Base-by-base conservation (phyloP, 2,888 invertebrate genomes). In the Hirudinaria manillensis region DNA sequence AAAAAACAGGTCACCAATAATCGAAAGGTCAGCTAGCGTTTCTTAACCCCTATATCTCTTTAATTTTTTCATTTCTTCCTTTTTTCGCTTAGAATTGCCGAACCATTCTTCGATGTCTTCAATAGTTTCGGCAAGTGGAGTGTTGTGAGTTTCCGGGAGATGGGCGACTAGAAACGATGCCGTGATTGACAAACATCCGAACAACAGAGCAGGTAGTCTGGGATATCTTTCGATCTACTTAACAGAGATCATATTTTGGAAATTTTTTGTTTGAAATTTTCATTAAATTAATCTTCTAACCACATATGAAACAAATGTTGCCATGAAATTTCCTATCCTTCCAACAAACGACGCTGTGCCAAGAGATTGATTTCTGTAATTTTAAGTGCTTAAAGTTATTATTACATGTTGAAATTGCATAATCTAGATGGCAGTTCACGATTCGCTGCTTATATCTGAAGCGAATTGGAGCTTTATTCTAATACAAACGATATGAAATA, bases 331-430 rank as follows among this genome's bases (percentile, higher is more conserved):
- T 36, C 84, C 84, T 61, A 82, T 65, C 38, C 83, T 81, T 74
- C 84, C 84, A 79, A 82, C 82, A 70, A 83, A 79, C 16, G 83
- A 83, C 1, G 83, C 80, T 24, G 83, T 76, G 3, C 84, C 84
- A 70, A 83, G 78, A 0, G 82, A 83, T 67, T 81, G 82, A 76
- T 81, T 83, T 76, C 84, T 84, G 77, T 36, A 77, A 34, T 32
- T 66, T 27, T 19, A 38, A 21, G 13, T 36, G 24, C 1, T 24
- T 61, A 27, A 24, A 6, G 27, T 71, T 16, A 7, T n/a, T 53
- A 21, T 51, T 16, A 10, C 16, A 21, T 66, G 13, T 27, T 27
- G 16, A 27, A 27, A 19, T 19, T 66, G 24, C 24, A 66, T 66
- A 27, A 19, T 24, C 13, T 19, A 27, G 16, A 66, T 19, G 24